Conservation (phyloP, 2,113 vertebrate genomes). For the Lamprologus tigripictilis region DNA sequence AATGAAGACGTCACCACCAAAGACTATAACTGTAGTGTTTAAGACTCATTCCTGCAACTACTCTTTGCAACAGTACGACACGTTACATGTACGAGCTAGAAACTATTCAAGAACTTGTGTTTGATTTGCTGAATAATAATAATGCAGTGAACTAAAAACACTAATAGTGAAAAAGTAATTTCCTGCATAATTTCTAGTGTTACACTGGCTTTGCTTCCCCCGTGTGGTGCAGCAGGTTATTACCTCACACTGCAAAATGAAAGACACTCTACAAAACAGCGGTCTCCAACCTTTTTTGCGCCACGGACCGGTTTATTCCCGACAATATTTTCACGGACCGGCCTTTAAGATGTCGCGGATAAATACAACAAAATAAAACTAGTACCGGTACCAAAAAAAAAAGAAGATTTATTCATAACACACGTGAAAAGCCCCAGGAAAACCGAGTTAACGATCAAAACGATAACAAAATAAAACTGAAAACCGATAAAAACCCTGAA, state of each 20-base stretch:
- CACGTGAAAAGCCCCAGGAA: no score
- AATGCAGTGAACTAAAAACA: background rate
- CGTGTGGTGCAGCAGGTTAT: background rate
- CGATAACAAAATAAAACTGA: no score
- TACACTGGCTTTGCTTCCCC: background rate
- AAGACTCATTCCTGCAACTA: background rate
- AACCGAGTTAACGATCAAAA: rapidly evolving
- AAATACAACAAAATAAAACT: no score
- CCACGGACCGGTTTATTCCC: rapidly evolving
- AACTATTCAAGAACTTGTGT: background rate
- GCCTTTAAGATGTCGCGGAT: no score
- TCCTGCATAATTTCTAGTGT: background rate
- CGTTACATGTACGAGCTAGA: no score
- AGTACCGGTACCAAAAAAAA: no score
- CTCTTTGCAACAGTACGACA: background rate
- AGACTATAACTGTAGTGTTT: background rate
- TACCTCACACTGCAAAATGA: background rate
- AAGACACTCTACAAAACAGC: no score
- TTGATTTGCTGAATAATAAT: background rate
- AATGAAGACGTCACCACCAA: background rate
- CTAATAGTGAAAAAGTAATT: background rate
- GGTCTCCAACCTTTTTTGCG: rapidly evolving
- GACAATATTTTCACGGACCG: rapidly evolving
- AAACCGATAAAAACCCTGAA: no score
- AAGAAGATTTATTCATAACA: no score